Conservation (phyloP, 2,113 vertebrate genomes). For the Cephalopholis sonnerati region DNA sequence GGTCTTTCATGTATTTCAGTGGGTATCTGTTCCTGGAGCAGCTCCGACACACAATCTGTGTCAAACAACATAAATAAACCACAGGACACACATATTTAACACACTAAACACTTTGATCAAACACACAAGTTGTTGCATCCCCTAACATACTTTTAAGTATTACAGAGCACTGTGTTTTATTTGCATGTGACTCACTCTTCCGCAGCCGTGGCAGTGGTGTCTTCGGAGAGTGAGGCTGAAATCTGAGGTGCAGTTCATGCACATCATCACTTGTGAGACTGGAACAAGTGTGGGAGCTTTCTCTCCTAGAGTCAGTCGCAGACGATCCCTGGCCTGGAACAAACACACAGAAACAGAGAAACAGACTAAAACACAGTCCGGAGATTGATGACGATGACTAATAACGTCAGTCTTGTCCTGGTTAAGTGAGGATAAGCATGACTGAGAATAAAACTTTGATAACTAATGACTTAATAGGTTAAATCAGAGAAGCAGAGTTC, state of each 20-base stretch:
- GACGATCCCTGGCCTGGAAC: slow-evolving; percentile 87
- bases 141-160: neutral
- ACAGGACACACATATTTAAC: neutral
- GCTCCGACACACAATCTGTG: slow-evolving; percentile 95
- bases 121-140: neutral
- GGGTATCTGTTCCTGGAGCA: slow-evolving; percentile 96
- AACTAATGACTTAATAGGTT: neutral
- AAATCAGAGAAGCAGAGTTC: slow-evolving; percentile 8
- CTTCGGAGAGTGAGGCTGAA: slow-evolving; percentile 94
- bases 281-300: slow-evolving; percentile 93
- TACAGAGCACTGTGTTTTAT: neutral
- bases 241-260: slow-evolving; percentile 97
- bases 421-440: neutral
- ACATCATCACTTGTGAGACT: slow-evolving; percentile 95
- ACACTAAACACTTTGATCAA: neutral
- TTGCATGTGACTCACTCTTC: slow-evolving; percentile 88
- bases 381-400: no score
- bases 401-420: neutral
- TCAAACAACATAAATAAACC: slow-evolving; percentile 7
- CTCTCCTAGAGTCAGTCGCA: slow-evolving; percentile 90
- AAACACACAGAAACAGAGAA: slow-evolving; percentile 23
- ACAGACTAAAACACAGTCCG: neutral
- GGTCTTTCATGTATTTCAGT: slow-evolving; percentile 96
- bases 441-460: neutral
- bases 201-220: slow-evolving; percentile 96